Conservation (phyloP, 2,797 vertebrate species). For the Percopsis omiscomaycus region DNA sequence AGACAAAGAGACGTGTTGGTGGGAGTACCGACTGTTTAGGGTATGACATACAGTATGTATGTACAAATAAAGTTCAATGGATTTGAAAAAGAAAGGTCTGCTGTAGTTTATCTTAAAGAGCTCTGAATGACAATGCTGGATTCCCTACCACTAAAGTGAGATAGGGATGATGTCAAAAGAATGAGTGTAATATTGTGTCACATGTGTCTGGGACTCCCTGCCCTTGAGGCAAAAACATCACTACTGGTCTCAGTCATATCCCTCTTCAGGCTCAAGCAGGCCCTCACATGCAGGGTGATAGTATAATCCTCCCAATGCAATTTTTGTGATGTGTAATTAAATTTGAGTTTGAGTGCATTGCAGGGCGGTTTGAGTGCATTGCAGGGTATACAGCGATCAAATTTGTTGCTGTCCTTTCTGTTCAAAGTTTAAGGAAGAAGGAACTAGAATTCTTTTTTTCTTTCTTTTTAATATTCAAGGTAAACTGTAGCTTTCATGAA, state of each 20-base stretch:
- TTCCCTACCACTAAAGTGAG: conserved; percentile 26
- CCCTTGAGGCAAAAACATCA: conserved; percentile 38
- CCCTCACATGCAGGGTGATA: conserved; percentile 1
- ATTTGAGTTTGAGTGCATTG: too few species aligned
- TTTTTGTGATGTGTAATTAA: too few species aligned
- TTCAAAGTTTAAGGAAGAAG: too few species aligned
- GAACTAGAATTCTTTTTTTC: too few species aligned
- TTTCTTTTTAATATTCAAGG: neutral
- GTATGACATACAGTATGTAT: too few species aligned
- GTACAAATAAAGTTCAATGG: too few species aligned
- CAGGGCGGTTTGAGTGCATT: too few species aligned
- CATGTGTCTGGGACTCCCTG: conserved; percentile 45
- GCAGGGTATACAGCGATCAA: too few species aligned
- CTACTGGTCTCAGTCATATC: conserved; percentile 21
- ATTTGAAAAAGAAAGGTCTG: too few species aligned
- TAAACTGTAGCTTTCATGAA: neutral
- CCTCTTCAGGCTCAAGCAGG: conserved; percentile 30
- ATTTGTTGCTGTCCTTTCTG: too few species aligned
- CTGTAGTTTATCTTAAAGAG: conserved; percentile 3
- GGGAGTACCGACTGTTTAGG: too few species aligned
- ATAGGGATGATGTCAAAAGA: conserved; percentile 50
- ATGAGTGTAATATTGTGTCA: conserved; percentile 47
- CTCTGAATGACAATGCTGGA: conserved; percentile 43
- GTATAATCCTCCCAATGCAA: neutral
- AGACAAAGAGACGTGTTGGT: too few species aligned